Evolutionary conservation across 2,797 vertebrate species (phyloP).

Genomic region (Odontamblyopus lacepedii): DNA sequence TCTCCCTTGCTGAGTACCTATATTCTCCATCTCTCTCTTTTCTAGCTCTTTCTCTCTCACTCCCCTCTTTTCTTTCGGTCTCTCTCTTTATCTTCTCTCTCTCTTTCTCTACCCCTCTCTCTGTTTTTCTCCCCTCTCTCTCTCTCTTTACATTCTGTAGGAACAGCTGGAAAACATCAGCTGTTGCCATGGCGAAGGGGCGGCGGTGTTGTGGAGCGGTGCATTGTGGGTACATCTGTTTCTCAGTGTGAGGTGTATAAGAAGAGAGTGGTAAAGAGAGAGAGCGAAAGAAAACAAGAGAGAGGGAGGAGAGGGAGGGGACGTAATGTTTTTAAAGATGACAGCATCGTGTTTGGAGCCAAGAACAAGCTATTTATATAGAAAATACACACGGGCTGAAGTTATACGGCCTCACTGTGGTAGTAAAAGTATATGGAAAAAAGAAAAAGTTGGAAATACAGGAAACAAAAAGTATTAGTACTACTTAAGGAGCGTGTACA

Average conservation of each 20-base stretch:
- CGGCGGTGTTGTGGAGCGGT: conserved; percentile 54
- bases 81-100: too few relatives aligned
- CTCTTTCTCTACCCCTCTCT: too few relatives aligned
- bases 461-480: neutral
- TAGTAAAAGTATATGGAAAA: neutral
- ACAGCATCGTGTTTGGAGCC: conserved; percentile 37
- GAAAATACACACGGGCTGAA: neutral
- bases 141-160: conserved; percentile 20
- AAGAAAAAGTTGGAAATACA: neutral
- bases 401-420: neutral
- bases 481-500: too few relatives aligned
- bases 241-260: conserved; percentile 44
- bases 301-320: conserved; percentile 22
- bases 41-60: too few relatives aligned
- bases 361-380: conserved; percentile 17
- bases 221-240: conserved; percentile 70
- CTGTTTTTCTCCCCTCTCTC: conserved; percentile 23
- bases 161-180: conserved; percentile 80
- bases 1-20: too few relatives aligned
- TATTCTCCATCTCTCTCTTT: too few relatives aligned
- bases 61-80: too few relatives aligned
- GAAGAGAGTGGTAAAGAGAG: conserved; percentile 17
- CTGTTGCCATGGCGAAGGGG: conserved; percentile 71
- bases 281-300: neutral
- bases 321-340: conserved; percentile 40